Percentiles rank a stretch among this genome's conserved stretches.
Evolutionary conservation across 2,888 invertebrate genomes (phyloP).

Genomic region (Pseudococcus longispinus): DNA sequence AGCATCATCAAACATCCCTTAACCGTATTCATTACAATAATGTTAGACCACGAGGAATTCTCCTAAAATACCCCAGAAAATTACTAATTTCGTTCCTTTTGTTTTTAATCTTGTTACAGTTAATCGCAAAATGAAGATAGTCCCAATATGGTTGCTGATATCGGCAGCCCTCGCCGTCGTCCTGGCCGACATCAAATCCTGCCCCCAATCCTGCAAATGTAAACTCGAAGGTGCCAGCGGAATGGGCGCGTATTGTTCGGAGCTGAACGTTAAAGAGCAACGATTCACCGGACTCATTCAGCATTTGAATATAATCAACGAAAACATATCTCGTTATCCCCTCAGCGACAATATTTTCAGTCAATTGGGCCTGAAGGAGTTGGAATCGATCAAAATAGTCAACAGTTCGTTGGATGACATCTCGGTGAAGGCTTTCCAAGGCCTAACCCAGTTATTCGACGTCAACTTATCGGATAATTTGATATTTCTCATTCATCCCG

Average conservation of each 20-base stretch:
- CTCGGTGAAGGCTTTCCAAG: constrained; percentile 74
- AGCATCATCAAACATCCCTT: too few relatives aligned
- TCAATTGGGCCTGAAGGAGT: constrained; percentile 70
- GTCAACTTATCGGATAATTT: constrained; percentile 75
- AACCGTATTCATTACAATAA: too few relatives aligned
- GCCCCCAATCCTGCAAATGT: constrained; percentile 72
- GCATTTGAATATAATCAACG: constrained; percentile 72
- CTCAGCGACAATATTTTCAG: constrained; percentile 71
- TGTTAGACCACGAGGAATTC: too few relatives aligned
- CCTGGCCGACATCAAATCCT: constrained; percentile 60
- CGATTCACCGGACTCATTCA: constrained; percentile 73
- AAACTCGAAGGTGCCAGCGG: constrained; percentile 68
- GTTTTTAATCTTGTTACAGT: neutral
- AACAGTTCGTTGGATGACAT: constrained; percentile 74
- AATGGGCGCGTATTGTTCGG: constrained; percentile 72
- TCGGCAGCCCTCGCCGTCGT: neutral
- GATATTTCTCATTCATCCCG: constrained; percentile 72
- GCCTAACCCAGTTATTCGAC: constrained; percentile 71
- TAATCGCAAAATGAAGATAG: constrained; percentile 32
- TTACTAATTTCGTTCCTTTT: neutral
- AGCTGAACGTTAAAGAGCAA: constrained; percentile 72
- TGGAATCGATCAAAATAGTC: constrained; percentile 73
- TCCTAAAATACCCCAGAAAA: neutral
- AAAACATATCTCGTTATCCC: constrained; percentile 67
- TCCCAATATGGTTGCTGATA: neutral